Conservation (phyloP, 2,797 vertebrate genomes). For the Pangasius macronema region DNA sequence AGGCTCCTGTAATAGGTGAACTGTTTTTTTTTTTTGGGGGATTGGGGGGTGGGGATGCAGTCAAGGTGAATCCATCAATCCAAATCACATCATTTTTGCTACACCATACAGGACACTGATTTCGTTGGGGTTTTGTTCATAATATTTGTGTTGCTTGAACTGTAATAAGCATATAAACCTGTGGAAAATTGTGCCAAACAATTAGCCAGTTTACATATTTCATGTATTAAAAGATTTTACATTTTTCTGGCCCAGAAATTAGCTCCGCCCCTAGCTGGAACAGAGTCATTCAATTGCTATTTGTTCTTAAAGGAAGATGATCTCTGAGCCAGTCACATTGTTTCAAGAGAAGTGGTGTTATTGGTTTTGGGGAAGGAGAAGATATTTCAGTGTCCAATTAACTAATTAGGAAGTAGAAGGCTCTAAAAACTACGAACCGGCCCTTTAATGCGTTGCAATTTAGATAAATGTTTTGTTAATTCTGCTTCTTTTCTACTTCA, state of each 20-base stretch:
- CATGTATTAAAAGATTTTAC: not conserved
- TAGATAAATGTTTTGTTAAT: conserved; percentile 1
- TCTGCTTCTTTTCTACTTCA: not conserved
- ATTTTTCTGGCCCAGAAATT: not conserved
- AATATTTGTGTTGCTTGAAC: not conserved
- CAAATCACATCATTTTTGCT: conserved; percentile 59
- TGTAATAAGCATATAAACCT: not conserved
- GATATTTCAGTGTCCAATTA: not conserved
- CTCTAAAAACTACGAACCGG: not conserved
- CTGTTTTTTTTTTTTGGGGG: conserved; percentile 37
- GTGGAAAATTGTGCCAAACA: not conserved
- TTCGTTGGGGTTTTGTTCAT: not conserved
- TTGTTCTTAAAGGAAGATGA: not conserved
- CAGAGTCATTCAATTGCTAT: not conserved
- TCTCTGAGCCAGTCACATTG: not conserved
- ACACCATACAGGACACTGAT: not conserved
- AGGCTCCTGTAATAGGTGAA: conserved; percentile 54
- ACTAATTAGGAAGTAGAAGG: not conserved
- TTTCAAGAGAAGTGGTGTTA: not conserved
- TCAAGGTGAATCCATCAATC: conserved; percentile 67
- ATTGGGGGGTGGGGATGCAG: not conserved
- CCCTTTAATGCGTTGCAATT: not conserved
- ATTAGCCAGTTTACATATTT: not conserved
- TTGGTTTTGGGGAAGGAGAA: not conserved
- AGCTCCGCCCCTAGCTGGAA: not conserved